Base-by-base conservation (phyloP, 2,888 invertebrate species). In the Matsumyia berberina region DNA sequence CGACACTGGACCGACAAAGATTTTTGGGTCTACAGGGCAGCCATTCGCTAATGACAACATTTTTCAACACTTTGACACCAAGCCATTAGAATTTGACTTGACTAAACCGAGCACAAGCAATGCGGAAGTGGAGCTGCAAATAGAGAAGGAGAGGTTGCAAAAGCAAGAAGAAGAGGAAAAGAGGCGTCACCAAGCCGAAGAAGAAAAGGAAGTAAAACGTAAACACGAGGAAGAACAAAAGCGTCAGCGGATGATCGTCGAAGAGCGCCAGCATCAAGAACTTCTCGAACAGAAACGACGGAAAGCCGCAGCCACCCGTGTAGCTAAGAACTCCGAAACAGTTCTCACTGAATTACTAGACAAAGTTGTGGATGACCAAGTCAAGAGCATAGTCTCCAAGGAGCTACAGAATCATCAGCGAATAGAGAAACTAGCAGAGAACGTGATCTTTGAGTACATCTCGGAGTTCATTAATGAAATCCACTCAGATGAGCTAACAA, bases 401-500 rank as follows among this genome's bases (percentile, higher is more conserved):
- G 87, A 89, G 67, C 66, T 81, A 0, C 88, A 89, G 33, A 89
- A 89, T 70, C 60, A 88, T 0, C 87, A 87, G 15, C 73, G 89
- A 3, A 70, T 86, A 29, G 86, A 88, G 4, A 85, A 88, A 9
- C 74, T 90, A n/a, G 19, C 85, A 6, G 76, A 85, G 11, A 49
- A 64, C 9, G 11, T 87, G 1, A 57, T 86, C 9, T 35, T 51
- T 9, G 82, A 76, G 35, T 87, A 90, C 5, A 91, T 92, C 0
- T 64, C 74, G 7, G 87, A 89, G n/a, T 85, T 90, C 9, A 89
- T 93, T 24, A 85, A 89, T 2, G 88, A 89, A 33, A 86, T 92
- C 42, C 87, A 93, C 12, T 85, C 87, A 3, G 89, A 90, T 46
- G 90, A 91, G 67, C 91, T 90, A 58, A 88, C 93, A n/a, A 86